Base-by-base conservation (phyloP, 2,113 vertebrate genomes). In the Gymnogyps californianus region DNA sequence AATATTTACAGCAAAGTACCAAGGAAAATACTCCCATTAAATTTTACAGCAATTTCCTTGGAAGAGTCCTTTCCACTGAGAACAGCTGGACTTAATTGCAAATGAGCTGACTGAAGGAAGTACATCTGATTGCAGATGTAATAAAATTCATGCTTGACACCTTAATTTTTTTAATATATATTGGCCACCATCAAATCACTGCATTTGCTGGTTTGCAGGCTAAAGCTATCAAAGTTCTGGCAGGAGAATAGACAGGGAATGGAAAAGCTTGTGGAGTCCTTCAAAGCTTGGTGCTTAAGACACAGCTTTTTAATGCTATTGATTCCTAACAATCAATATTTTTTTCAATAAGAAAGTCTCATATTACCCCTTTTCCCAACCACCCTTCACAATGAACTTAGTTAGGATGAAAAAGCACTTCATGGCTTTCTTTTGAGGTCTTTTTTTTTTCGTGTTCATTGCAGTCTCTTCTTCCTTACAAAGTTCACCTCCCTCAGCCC, bases 321-420 rank as follows among this genome's bases (percentile, higher is more conserved):
- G 95, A 98, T 98, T 87, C 77, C 88, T 91, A 80, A 76, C 91
- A 87, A 97, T 97, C 97, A 11, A 98, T 98, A 87, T 38, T 89
- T 98, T 95, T 95, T 97, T 94, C 97, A 95, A 96, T 97, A 96
- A 95, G 83, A 93, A 95, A 96, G 87, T 77, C 94, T 97, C 93
- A 89, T 94, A 93, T 97, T 97, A 75, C 82, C 92, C 95, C 79
- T 83, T 89, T 94, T 91, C 95, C 64, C 82, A 96, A 93, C 96
- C 97, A 94, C 93, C 38, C 94, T 97, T 96, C 93, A 58, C 96
- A 97, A 97, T 93, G 95, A 97, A 97, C 93, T 91, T 90, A 47
- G 75, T 92, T 59, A 47, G 94, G 91, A 96, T 95, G 96, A 97
- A 95, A 95, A 96, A 97, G 80, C 81, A 75, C 49, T 75, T 91